Conservation (phyloP, 2,888 invertebrate species). For the Copidosoma aretas region DNA sequence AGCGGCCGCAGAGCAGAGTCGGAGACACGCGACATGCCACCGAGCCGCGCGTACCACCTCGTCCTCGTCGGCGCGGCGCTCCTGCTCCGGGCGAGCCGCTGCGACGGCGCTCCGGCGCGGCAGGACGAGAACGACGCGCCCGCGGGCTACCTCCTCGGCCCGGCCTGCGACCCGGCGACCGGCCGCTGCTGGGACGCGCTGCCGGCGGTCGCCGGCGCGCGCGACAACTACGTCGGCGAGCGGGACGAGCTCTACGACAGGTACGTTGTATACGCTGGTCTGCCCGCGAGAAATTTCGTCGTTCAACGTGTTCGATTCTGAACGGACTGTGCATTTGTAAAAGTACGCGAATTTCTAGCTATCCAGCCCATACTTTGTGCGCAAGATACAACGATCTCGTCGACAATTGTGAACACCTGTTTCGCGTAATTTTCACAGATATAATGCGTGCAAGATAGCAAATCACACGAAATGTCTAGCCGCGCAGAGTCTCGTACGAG, state of each 20-base stretch:
- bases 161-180: constrained; percentile 45
- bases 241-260: constrained; percentile 25
- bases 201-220: constrained; percentile 32
- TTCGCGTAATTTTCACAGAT: too few species aligned
- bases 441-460: too few species aligned
- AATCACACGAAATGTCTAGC: too few species aligned
- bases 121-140: constrained; percentile 23
- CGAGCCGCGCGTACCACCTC: too few species aligned
- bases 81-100: neutral
- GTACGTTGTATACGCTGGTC: constrained; percentile 1
- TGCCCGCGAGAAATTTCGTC: neutral
- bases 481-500: too few species aligned
- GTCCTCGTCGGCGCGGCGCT: neutral
- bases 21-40: neutral
- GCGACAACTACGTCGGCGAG: constrained; percentile 12
- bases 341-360: too few species aligned
- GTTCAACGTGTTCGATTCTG: neutral
- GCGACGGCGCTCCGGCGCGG: constrained; percentile 21
- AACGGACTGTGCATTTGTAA: too few species aligned
- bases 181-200: constrained; percentile 51
- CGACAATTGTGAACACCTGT: too few species aligned
- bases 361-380: too few species aligned
- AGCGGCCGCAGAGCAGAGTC: neutral
- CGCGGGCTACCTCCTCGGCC: constrained; percentile 41
- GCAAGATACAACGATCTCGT: too few species aligned